A percentile compares a stretch with the other conserved stretches of the same genome.
Evolutionary conservation across 92 coral and sea anemone genomes (phyloP).

Genomic region (Virgularia gustaviana): DNA sequence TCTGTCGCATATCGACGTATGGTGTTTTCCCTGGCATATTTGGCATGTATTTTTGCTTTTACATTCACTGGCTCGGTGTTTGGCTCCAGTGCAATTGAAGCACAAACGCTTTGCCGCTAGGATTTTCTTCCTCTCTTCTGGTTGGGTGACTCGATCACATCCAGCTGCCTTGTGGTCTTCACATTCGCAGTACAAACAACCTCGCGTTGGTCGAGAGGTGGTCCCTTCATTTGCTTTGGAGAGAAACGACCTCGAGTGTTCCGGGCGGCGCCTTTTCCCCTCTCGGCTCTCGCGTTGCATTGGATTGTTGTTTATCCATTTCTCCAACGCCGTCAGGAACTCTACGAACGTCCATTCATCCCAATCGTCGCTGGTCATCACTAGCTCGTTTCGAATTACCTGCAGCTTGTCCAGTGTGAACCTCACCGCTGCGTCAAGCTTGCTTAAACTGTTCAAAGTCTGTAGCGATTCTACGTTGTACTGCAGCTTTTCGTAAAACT

Average conservation of each 20-base stretch:
- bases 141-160: slow-evolving; percentile 6
- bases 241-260: too few species aligned
- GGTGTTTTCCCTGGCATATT: background rate
- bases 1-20: background rate
- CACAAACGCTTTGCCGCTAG: slow-evolving; percentile 14
- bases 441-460: slow-evolving; percentile 18
- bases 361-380: slow-evolving; percentile 10
- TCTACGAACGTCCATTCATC: slow-evolving; percentile 15
- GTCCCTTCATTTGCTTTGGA: slow-evolving; percentile 16
- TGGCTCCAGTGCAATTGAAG: slow-evolving; percentile 16
- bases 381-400: slow-evolving; percentile 8
- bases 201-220: slow-evolving; percentile 1
- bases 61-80: slow-evolving; percentile 13
- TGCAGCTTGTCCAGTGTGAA: slow-evolving; percentile 22
- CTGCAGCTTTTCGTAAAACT: background rate
- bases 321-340: slow-evolving; percentile 11
- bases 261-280: background rate
- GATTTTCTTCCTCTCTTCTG: slow-evolving; percentile 15
- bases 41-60: background rate
- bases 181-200: slow-evolving; percentile 13
- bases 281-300: slow-evolving; percentile 4
- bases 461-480: slow-evolving; percentile 26
- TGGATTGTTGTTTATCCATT: slow-evolving; percentile 24
- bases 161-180: background rate
- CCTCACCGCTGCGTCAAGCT: slow-evolving; percentile 19